Evolutionary conservation across 2,888 invertebrate species (phyloP).

Genomic region (Macrophya alboannulata): DNA sequence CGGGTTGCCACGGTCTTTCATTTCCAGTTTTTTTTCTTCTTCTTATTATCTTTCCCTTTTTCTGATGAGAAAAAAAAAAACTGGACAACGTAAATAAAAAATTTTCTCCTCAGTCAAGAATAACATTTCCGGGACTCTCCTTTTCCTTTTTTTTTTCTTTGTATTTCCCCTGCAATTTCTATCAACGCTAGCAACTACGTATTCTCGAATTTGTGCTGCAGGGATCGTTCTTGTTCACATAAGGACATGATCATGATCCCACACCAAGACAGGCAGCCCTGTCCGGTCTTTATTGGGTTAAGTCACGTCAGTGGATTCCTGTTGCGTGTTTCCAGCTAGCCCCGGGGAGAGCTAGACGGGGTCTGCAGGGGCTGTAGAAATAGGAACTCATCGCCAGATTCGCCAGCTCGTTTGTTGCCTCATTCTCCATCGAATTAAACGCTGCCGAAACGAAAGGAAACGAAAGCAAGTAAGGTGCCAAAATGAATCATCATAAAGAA

Average conservation of each 20-base stretch:
- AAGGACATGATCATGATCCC: conserved; percentile 38
- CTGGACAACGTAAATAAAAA: neutral
- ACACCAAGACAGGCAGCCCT: neutral
- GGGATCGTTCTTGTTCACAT: conserved; percentile 29
- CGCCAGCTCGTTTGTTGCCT: conserved; percentile 21
- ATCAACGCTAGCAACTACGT: neutral
- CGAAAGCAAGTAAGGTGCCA: neutral
- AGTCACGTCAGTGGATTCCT: conserved; percentile 52
- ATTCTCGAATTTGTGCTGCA: conserved; percentile 22
- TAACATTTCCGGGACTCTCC: neutral
- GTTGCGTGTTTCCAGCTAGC: conserved; percentile 40
- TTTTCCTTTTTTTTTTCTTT: neutral
- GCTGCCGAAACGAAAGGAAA: neutral
- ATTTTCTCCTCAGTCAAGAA: neutral
- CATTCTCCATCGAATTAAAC: conserved; percentile 1
- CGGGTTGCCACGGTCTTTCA: neutral
- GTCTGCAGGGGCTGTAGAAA: neutral
- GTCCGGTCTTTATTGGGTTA: conserved; percentile 48
- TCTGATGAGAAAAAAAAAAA: neutral
- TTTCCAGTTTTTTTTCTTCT: neutral
- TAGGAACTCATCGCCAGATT: conserved; percentile 40
- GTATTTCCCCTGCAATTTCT: neutral
- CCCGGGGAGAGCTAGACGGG: neutral
- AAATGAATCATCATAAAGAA: neutral
- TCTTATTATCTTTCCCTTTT: neutral